These are phyloP conservation scores for Poliocrania exsul DNA, from an alignment of 2,797 vertebrate species.

Conservation along the genomic window DNA sequence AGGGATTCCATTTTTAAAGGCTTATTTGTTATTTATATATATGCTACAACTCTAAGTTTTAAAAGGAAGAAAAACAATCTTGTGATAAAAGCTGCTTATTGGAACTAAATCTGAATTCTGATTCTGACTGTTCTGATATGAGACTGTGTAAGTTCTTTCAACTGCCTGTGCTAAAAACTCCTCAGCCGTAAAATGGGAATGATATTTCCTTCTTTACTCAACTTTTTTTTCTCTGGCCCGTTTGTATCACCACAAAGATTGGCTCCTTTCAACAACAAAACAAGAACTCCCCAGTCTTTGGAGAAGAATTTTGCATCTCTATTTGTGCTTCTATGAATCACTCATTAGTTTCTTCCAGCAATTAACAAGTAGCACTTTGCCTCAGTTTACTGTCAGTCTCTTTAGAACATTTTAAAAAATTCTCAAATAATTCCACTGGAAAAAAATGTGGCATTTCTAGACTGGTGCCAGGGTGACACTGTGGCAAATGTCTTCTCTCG, in stretches of 20 bases:
- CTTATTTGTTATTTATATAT: slow-evolving; percentile 24
- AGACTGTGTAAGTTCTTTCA: neutral
- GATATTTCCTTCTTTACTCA: neutral
- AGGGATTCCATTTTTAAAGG: neutral
- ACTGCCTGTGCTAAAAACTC: neutral
- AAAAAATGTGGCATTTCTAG: neutral
- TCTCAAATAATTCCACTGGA: neutral
- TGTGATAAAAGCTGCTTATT: slow-evolving; percentile 30
- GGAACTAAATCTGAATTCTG: slow-evolving; percentile 27
- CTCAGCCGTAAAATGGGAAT: neutral
- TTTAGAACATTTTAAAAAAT: neutral
- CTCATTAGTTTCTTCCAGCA: neutral
- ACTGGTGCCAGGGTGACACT: neutral
- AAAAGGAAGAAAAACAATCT: slow-evolving; percentile 32
- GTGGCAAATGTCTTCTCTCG: neutral
- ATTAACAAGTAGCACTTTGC: fast-evolving
- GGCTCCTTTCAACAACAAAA: neutral
- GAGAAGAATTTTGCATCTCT: neutral
- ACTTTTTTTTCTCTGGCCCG: neutral
- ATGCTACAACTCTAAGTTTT: neutral
- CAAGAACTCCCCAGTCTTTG: fast-evolving
- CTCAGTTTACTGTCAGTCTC: neutral
- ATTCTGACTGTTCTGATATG: neutral
- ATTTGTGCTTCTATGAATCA: neutral
- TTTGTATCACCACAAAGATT: neutral